Base-by-base conservation (phyloP, 2,888 invertebrate genomes). In the Latrodectus elegans region DNA sequence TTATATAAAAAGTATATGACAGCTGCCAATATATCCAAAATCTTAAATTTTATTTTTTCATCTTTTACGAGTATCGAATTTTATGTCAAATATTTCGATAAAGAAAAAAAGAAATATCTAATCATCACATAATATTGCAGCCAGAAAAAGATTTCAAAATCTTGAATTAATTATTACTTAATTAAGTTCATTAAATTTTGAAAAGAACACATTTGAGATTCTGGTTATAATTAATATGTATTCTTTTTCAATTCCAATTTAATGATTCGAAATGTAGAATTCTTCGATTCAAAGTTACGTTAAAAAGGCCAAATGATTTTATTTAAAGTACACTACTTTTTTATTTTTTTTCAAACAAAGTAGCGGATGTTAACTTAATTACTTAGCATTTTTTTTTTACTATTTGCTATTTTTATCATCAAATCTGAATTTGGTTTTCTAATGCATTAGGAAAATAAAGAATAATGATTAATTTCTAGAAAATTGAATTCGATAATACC, bases 401-500 rank as follows among this genome's bases (percentile, higher is more conserved):
- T 60, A n/a, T 60, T 60, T 60, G 60, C 60, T 60, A 15, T 60
- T n/a, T 60, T 60, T 60, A 38, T 38, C 4, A 38, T n/a, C 60
- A 60, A 12, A 12, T n/a, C 60, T 15, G 60, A 15, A 15, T 60
- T 60, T 60, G 60, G 38, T 38, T 38, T 38, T 38, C 38, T 38
- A 76, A 76, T 76, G 76, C 51, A 76, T 71, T 75, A 10, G 49
- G 53, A n/a, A 74, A 67, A n/a, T 38, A 60, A 55, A 67, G 82
- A 70, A 70, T 49, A 75, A 82, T 82, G 52, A 81, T 81, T 71
- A 65, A 14, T 55, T 60, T 68, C 17, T 17, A 60, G 68, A 75
- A 75, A 82, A 68, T 75, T 82, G 74, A 74, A 82, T 82, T 70
- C 68, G 73, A 82, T 75, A 82, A 75, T 82, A 60, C 82, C 52